Base-by-base conservation (phyloP, 2,888 invertebrate species). In the Liposcelis brunnea region DNA sequence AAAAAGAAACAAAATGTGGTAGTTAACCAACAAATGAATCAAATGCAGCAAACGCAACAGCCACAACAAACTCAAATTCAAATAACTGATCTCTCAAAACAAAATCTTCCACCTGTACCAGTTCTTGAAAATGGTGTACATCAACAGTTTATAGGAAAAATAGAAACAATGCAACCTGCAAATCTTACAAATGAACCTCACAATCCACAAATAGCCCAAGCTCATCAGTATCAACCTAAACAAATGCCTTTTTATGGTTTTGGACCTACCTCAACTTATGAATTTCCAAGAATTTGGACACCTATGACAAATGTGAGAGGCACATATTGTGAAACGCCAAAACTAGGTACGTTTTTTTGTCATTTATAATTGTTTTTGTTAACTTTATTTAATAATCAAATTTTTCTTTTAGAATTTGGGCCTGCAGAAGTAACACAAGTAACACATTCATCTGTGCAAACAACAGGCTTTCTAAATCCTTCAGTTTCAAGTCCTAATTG, bases 161-260 rank as follows among this genome's bases (percentile, higher is more conserved):
- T 26, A 26, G 26, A 26, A 4, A 26, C 26, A 26, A 26, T 26
- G 8, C 26, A 26, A 26, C 5, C 35, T 6, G 40, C 16, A 16
- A 21, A 12, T 7, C 15, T 40, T 16, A 16, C 40, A 4, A 21
- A 16, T 18, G 40, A 40, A 19, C 35, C 35, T 14, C 35, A 35
- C 7, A 16, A 14, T 18, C 19, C 21, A 6, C 40, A 40, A 19
- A 14, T 40, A 18, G 19, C 40, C 16, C 40, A 40, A 19, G 26
- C 26, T 6, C 40, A 14, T 21, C 40, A 40, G 19, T 40, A 40
- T 21, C 40, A 40, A 40, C 40, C 40, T 18, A 40, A 40, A 11
- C 40, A 40, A 19, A 40, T 40, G 40, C 40, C 40, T 40, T 40
- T 40, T 19, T 40, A 40, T 40, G 40, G 40, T 14, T 40, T 40